Evolutionary conservation across 2,888 invertebrate species (phyloP), one percentile per base, ranked within the genome.

Genomic region (Lasius fuliginosus): DNA sequence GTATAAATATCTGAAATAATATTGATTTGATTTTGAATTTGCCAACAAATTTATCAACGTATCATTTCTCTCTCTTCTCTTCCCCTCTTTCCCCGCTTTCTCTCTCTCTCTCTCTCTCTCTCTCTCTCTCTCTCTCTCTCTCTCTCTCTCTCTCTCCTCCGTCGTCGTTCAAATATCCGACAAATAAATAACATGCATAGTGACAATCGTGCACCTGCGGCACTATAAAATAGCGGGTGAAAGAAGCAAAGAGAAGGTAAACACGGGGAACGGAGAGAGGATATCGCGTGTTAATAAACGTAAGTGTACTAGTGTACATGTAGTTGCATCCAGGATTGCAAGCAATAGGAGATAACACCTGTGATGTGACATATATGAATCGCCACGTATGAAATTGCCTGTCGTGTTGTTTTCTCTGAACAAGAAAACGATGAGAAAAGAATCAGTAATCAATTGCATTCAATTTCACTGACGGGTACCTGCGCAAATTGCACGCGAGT

Each of bases 271-370:
- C 18, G 42, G 15, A 23, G 30, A 27, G 42, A 6, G 30, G 36
- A 2, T 36, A 36, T 46, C 58, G 82, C 86, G 77, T 79, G 85
- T 87, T 89, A 89, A 89, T 86, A 84, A 81, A 85, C 85, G 77
- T 77, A 85, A 87, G 84, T 87, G 83, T 83, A 75, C 73, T 67
- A 87, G 84, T 87, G 83, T 83, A 85, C 67, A 75, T 74, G 69
- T 42, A 33, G 27, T 76, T 36, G 65, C 71, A 36, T 3, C 58
- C 42, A 65, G 53, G 71, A 75, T 85, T 87, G 88, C 88, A 83
- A 79, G 49, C 69, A 85, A 58, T 74, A 53, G 42, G 40, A 68
- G 71, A 87, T 84, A 86, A 82, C 84, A 84, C 82, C 42, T 27
- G 36, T 36, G 36, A 73, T 49, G 11, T 83, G 86, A 79, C 84